phyloP scores from a whole-genome alignment of 37 sponge, comb jelly and placozoan species.

The Dysidea cf. avara region DNA sequence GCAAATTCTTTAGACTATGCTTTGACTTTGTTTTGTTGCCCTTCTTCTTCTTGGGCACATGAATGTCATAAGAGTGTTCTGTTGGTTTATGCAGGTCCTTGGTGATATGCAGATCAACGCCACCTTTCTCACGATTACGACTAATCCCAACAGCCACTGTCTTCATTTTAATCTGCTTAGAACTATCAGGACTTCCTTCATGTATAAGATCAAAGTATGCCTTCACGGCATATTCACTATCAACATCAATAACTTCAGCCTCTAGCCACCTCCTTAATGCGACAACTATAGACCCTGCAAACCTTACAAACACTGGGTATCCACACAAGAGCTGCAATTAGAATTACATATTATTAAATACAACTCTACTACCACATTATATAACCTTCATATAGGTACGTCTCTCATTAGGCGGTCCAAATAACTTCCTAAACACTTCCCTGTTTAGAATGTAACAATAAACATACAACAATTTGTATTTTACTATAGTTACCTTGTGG shows the following conservation, averaged over 20 bases:
- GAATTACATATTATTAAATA: constrained; percentile 5
- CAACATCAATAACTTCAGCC: constrained; percentile 41
- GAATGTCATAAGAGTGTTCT: too few relatives aligned
- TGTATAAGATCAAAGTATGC: constrained; percentile 20
- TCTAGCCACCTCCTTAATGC: constrained; percentile 50
- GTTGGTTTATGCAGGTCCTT: too few relatives aligned
- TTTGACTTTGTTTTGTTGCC: background rate
- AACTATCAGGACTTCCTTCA: too few relatives aligned
- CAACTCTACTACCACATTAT: background rate
- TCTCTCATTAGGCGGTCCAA: constrained; percentile 51
- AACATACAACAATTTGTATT: background rate
- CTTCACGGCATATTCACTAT: constrained; percentile 30
- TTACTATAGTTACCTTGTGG: constrained; percentile 48
- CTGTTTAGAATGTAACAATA: constrained; percentile 24
- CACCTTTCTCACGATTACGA: too few relatives aligned
- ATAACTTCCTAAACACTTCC: constrained; percentile 64
- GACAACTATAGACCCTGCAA: constrained; percentile 60
- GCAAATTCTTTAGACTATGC: too few relatives aligned
- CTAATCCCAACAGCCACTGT: too few relatives aligned
- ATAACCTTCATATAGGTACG: constrained; percentile 54
- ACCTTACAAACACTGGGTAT: constrained; percentile 61
- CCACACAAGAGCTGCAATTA: constrained; percentile 41
- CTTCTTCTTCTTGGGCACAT: background rate
- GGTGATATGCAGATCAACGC: too few relatives aligned
- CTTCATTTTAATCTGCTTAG: too few relatives aligned